A percentile compares a stretch with the other conserved stretches of the same genome.
phyloP scores from a whole-genome alignment of 1,140 invertebrate genomes.

The Platyura marginata region DNA sequence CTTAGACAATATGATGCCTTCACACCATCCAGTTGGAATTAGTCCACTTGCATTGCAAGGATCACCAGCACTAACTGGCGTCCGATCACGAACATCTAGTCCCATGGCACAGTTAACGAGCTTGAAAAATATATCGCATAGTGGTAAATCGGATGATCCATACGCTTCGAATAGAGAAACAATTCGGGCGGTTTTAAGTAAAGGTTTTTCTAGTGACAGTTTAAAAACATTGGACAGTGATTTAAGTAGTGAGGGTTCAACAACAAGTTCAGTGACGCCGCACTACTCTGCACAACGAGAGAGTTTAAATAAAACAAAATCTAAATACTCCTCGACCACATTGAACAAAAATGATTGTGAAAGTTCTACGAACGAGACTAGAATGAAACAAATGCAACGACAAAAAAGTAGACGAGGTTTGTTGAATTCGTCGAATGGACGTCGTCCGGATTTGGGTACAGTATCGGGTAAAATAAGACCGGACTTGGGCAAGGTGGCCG shows the following conservation, averaged over 20 bases:
- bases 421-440: constrained; percentile 24
- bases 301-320: neutral
- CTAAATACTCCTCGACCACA: constrained; percentile 28
- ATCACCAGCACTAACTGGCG: constrained; percentile 22
- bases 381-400: constrained; percentile 18
- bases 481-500: constrained; percentile 36
- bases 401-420: constrained; percentile 18
- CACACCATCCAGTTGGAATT: constrained; percentile 17
- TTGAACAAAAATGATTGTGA: constrained; percentile 20
- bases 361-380: constrained; percentile 6
- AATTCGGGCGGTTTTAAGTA: constrained; percentile 18
- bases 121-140: constrained; percentile 33
- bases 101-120: constrained; percentile 58
- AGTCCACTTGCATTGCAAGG: constrained; percentile 33
- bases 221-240: neutral
- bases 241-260: constrained; percentile 1
- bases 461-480: constrained; percentile 28
- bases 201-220: constrained; percentile 7
- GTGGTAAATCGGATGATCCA: constrained; percentile 24
- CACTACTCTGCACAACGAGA: neutral
- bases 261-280: constrained; percentile 5
- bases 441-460: constrained; percentile 25
- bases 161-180: constrained; percentile 20
- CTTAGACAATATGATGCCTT: constrained; percentile 41
- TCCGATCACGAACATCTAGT: constrained; percentile 32